Percentiles rank a stretch among this genome's conserved stretches.
Conservation (phyloP, 2,797 vertebrate species). For the Gobionotothen gibberifrons region DNA sequence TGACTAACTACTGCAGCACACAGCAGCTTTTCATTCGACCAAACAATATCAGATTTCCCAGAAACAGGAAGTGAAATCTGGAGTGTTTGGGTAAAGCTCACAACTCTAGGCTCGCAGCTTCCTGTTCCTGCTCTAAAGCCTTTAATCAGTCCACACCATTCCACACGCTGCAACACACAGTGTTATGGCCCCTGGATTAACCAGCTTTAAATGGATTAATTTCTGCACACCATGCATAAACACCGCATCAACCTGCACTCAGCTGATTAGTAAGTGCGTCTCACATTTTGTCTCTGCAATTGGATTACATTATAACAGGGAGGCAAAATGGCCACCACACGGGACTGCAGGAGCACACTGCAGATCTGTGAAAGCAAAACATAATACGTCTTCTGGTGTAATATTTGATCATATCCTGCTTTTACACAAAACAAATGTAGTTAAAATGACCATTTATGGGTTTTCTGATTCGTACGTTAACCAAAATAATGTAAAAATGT, state of each 20-base stretch:
- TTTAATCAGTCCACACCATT: constrained; percentile 53
- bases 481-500: not conserved
- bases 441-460: no score
- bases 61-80: constrained; percentile 18
- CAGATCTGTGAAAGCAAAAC: constrained; percentile 46
- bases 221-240: constrained; percentile 59
- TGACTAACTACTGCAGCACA: constrained; percentile 20
- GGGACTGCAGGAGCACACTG: constrained; percentile 25
- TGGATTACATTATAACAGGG: constrained; percentile 26
- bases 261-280: constrained; percentile 51
- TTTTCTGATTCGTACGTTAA: not conserved
- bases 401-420: not conserved
- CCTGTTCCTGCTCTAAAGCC: constrained; percentile 35
- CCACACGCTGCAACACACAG: constrained; percentile 58
- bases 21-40: constrained; percentile 39
- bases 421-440: not conserved
- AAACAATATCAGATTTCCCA: constrained; percentile 42
- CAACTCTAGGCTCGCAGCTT: constrained; percentile 37
- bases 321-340: constrained; percentile 34
- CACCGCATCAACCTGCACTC: constrained; percentile 50
- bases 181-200: constrained; percentile 52
- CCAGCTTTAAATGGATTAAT: constrained; percentile 42
- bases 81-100: constrained; percentile 46
- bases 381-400: not conserved
- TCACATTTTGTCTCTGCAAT: constrained; percentile 20